Evolutionary conservation across 2,888 invertebrate genomes (phyloP), one percentile per base, ranked within the genome.

Genomic region (Creontiades dilutus): DNA sequence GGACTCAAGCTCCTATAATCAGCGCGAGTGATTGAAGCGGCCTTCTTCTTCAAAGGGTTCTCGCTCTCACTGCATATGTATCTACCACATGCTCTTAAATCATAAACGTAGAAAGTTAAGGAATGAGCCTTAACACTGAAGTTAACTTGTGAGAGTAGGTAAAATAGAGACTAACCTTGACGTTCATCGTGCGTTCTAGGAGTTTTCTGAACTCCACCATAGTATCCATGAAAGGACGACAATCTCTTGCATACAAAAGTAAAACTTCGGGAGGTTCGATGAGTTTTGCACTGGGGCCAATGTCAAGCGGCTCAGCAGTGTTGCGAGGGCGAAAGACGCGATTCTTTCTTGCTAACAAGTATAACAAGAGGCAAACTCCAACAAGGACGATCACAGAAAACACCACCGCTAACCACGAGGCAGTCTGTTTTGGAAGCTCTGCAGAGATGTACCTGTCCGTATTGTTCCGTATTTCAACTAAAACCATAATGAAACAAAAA

Each of bases 161-260:
- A n/a, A n/a, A n/a, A n/a, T n/a, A n/a, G 3, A 37, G 7, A 37
- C 52, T n/a, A 55, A 89, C 89, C 89, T 57, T 28, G 9, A 57
- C 80, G 13, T 47, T 46, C 4, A 37, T 81, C n/a, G 57, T 57
- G 19, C 28, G 52, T 37, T 57, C 14, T 14, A 89, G 27, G 27
- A 89, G 46, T n/a, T 23, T 55, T 23, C 82, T 80, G 28, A 89
- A 81, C n/a, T 81, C 37, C 14, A 47, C 23, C 81, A 89, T 89
- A 7, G 89, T 81, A 19, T 89, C 23, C 89, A 89, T 89, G 55
- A 89, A 89, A 28, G 80, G 81, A 14, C 19, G 81, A 37, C 81
- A 80, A 19, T 89, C 89, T 57, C 89, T 80, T 0, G 89, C 46
- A 61, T 89, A 89, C 14, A 89, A 48, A 3, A 89, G 27, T 16